A percentile compares a stretch with the other conserved stretches of the same genome.
These are phyloP conservation scores for Scaptomyza pallida DNA, from an alignment of 1,140 invertebrate genomes.

Conservation along the genomic window DNA sequence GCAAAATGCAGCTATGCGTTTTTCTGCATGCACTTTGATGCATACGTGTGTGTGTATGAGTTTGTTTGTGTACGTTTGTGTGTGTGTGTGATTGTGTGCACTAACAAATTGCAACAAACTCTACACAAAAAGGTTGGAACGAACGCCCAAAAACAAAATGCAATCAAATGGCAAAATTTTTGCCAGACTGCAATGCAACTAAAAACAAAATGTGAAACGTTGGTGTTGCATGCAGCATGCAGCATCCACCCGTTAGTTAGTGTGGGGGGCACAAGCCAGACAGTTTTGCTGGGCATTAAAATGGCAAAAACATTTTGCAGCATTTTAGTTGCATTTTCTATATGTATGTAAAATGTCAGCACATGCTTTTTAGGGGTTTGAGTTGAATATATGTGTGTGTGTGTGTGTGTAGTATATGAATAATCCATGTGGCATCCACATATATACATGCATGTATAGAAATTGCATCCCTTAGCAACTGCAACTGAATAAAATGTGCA, in stretches of 20 bases:
- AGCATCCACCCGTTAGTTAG: neutral
- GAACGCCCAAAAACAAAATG: slow-evolving; percentile 58
- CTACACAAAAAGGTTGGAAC: slow-evolving; percentile 62
- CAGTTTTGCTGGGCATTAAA: slow-evolving; percentile 56
- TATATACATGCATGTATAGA: slow-evolving; percentile 23
- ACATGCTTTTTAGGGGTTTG: slow-evolving; percentile 9
- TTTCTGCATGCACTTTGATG: slow-evolving; percentile 57
- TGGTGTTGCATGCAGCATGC: slow-evolving; percentile 48
- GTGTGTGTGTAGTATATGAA: slow-evolving; percentile 30
- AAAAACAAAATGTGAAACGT: slow-evolving; percentile 60
- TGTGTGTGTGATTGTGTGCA: slow-evolving; percentile 16
- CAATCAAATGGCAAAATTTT: slow-evolving; percentile 82
- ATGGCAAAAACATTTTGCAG: slow-evolving; percentile 75
- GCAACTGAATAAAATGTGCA: slow-evolving; percentile 55
- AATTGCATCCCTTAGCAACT: slow-evolving; percentile 45
- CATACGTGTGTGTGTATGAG: slow-evolving; percentile 11
- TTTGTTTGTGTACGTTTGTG: too few species aligned
- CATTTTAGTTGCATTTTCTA: slow-evolving; percentile 82
- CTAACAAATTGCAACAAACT: slow-evolving; percentile 78
- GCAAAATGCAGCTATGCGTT: slow-evolving; percentile 64
- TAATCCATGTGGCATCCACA: slow-evolving; percentile 29
- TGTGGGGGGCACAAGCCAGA: slow-evolving; percentile 34
- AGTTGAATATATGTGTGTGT: slow-evolving; percentile 12
- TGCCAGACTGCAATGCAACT: slow-evolving; percentile 66
- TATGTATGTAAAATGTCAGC: slow-evolving; percentile 24